Percentiles rank a stretch among this genome's conserved stretches.
phyloP scores from a whole-genome alignment of 2,888 invertebrate species.

The Cryptus armator region DNA sequence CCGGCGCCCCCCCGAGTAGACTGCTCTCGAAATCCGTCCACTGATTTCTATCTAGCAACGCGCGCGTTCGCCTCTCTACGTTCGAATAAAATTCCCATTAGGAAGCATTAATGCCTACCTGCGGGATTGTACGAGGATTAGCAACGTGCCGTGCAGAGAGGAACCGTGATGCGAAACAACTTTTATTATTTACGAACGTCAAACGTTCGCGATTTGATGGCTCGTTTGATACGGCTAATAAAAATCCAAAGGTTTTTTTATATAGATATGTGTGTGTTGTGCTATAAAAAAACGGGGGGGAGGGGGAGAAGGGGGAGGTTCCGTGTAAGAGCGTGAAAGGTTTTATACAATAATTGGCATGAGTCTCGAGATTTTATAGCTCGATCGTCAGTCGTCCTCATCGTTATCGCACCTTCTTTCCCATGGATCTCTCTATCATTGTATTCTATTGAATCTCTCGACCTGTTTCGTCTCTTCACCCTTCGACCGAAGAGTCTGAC shows the following conservation, averaged over 20 bases:
- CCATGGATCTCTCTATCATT: constrained; percentile 46
- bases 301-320: neutral
- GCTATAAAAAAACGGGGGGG: constrained; percentile 20
- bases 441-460: constrained; percentile 32
- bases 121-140: constrained; percentile 38
- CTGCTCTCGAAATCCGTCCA: constrained; percentile 39
- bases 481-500: constrained; percentile 8
- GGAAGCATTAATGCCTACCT: constrained; percentile 48
- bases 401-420: constrained; percentile 53
- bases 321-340: constrained; percentile 50
- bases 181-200: constrained; percentile 37
- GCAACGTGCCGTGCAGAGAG: neutral
- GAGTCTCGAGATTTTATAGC: constrained; percentile 56
- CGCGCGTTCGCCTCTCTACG: constrained; percentile 26
- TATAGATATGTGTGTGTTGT: constrained; percentile 1
- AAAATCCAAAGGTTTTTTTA: constrained; percentile 34
- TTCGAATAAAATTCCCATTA: constrained; percentile 58
- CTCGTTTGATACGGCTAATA: constrained; percentile 53
- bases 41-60: constrained; percentile 42
- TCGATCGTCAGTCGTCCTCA: constrained; percentile 39
- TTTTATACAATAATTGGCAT: constrained; percentile 60
- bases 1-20: constrained; percentile 44
- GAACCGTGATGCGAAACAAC: constrained; percentile 19
- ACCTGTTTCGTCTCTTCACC: constrained; percentile 36
- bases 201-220: constrained; percentile 45